Evolutionary conservation across 2,113 vertebrate genomes (phyloP), one percentile per base, ranked within the genome.

Genomic region (Lepus europaeus): DNA sequence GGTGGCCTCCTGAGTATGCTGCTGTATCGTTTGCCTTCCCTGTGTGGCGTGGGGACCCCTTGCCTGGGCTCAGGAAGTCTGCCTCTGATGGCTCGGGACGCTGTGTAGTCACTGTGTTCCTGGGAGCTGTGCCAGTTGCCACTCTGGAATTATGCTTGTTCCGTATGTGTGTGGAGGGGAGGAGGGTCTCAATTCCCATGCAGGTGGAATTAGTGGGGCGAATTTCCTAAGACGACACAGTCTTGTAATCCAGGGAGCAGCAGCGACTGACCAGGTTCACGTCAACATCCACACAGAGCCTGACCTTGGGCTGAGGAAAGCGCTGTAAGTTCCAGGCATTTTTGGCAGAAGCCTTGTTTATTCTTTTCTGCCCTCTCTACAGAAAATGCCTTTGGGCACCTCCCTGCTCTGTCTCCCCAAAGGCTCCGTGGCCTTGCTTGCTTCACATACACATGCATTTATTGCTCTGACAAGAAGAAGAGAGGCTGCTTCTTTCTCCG

Each of bases 301-400:
- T 97, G 94, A 83, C 84, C 76, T 79, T 80, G 90, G 70, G 61
- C 70, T 13, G 64, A 95, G 87, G 72, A 87, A 89, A 87, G 66
- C 0, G 5, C 59, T 80, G 39, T n/a, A 86, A 80, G 90, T 95
- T 92, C 94, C 93, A 95, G 94, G 93, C 93, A 81, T 95, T 92
- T 96, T 87, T 93, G 95, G 95, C 72, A 92, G 72, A 36, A 63
- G 45, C 0, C 33, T 90, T 90, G 68, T 84, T 93, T 93, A 81
- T 95, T 84, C 61, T 82, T 89, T 72, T 66, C 89, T 94, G 66
- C 78, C 53, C 51, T 93, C 74, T 84, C 93, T 68, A 68, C 83
- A 96, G 79, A 95, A 97, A 93, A 96, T 72, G 83, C 93, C 64
- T 51, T 69, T 85, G 59, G 86, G n/a, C 81, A 87, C 77, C 78